Conservation (phyloP, 2,888 invertebrate genomes). For the Pachydiplax longipennis region DNA sequence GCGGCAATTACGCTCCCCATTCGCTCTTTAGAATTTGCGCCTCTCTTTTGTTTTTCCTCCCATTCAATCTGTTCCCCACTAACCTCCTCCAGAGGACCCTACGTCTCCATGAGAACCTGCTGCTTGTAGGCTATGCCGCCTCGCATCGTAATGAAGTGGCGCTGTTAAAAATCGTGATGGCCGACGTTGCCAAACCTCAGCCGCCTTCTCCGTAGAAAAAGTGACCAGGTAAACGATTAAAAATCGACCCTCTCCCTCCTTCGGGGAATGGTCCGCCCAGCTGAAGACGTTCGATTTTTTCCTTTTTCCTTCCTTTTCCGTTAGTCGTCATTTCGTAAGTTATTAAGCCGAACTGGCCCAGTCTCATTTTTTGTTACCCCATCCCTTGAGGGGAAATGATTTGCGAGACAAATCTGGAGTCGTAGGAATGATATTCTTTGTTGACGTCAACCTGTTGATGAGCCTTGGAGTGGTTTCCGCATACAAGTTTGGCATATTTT, state of each 20-base stretch:
- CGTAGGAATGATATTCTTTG: background rate
- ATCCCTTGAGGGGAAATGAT: background rate
- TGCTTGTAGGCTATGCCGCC: background rate
- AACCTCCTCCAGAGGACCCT: background rate
- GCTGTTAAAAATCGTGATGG: constrained; percentile 1
- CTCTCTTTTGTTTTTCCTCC: background rate
- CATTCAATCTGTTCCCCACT: background rate
- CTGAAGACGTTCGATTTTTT: background rate
- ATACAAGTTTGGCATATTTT: background rate
- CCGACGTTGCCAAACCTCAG: background rate
- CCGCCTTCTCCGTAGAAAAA: background rate
- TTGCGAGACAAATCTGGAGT: background rate
- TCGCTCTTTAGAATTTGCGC: background rate
- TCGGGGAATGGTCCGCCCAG: background rate
- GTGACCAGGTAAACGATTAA: background rate
- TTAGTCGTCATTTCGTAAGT: background rate
- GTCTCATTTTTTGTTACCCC: background rate
- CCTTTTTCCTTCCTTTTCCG: background rate
- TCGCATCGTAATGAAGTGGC: background rate
- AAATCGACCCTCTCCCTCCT: background rate
- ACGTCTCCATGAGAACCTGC: background rate
- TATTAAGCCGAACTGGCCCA: background rate
- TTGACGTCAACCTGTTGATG: background rate
- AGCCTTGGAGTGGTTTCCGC: background rate
- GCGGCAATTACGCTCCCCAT: background rate